Percentiles rank a stretch among this genome's conserved stretches.
These are phyloP conservation scores for Halictus quadricinctus DNA, from an alignment of 2,888 invertebrate species.

Conservation along the genomic window DNA sequence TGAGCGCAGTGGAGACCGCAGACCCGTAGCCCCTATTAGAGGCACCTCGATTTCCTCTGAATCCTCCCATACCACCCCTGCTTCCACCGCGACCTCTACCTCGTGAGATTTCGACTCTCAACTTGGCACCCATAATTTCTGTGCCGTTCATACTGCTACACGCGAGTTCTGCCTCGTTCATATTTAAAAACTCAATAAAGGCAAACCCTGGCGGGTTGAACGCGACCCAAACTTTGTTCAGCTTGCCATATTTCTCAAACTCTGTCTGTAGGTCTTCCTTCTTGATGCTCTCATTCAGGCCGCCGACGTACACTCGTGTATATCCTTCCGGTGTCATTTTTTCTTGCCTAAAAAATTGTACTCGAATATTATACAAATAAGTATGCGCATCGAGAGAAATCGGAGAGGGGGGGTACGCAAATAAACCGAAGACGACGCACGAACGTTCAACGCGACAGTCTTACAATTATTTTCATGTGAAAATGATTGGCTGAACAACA, in stretches of 20 bases:
- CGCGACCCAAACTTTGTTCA: conserved; percentile 96
- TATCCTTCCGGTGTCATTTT: conserved; percentile 81
- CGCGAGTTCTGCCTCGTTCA: conserved; percentile 94
- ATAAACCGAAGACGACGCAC: background rate
- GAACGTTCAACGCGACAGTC: background rate
- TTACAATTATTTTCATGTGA: background rate
- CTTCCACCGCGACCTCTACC: conserved; percentile 89
- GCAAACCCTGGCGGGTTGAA: conserved; percentile 97
- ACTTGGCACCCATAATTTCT: conserved; percentile 93
- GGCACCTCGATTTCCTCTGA: conserved; percentile 84
- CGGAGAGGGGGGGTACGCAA: background rate
- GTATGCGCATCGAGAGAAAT: conserved; percentile 19
- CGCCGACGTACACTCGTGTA: conserved; percentile 95
- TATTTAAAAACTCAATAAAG: conserved; percentile 95
- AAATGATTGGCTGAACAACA: background rate
- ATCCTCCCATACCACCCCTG: conserved; percentile 86
- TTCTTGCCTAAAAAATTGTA: conserved; percentile 53
- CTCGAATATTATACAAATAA: conserved; percentile 30
- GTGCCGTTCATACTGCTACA: conserved; percentile 94
- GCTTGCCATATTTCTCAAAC: conserved; percentile 95
- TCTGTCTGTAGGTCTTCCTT: conserved; percentile 96
- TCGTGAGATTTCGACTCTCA: conserved; percentile 94
- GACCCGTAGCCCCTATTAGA: conserved; percentile 82
- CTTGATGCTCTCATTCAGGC: conserved; percentile 93
- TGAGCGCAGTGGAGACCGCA: conserved; percentile 80